These are phyloP conservation scores for Gymnobelideus leadbeateri DNA, from an alignment of 2,113 vertebrate species.

Conservation along the genomic window DNA sequence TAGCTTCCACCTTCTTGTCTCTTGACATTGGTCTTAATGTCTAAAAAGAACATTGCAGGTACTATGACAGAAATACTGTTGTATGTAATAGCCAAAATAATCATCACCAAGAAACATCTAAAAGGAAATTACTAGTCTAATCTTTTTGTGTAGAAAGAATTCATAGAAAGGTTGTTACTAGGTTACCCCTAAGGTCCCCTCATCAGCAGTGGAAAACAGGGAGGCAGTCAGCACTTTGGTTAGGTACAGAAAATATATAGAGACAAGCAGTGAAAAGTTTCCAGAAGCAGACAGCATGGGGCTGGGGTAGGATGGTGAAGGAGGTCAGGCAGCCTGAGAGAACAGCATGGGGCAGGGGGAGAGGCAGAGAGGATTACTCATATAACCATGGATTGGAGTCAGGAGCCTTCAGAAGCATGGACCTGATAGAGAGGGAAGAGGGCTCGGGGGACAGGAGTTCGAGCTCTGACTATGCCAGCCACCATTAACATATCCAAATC, in stretches of 20 bases:
- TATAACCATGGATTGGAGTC: not conserved
- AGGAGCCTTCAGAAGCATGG: not conserved
- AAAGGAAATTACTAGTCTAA: not conserved
- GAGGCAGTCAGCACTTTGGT: not conserved
- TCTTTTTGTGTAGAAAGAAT: not conserved
- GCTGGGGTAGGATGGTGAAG: not conserved
- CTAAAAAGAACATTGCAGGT: not conserved
- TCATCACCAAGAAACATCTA: not conserved
- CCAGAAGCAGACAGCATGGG: not conserved
- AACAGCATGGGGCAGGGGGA: not conserved
- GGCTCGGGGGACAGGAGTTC: not conserved
- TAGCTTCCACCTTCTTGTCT: not conserved
- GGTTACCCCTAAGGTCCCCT: not conserved
- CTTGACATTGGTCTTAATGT: not conserved
- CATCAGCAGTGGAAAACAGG: not conserved
- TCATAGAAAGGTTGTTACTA: not conserved
- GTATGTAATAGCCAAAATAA: not conserved
- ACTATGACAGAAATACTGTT: not conserved
- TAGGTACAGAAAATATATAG: not conserved
- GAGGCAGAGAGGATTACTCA: not conserved
- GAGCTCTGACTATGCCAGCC: not conserved
- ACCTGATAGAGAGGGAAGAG: not conserved
- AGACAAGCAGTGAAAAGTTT: not conserved
- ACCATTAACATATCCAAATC: not conserved
- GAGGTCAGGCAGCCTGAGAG: not conserved